Percentiles rank a stretch among this genome's conserved stretches.
These are phyloP conservation scores for Cydia splendana DNA, from an alignment of 1,140 invertebrate genomes.

Conservation along the genomic window DNA sequence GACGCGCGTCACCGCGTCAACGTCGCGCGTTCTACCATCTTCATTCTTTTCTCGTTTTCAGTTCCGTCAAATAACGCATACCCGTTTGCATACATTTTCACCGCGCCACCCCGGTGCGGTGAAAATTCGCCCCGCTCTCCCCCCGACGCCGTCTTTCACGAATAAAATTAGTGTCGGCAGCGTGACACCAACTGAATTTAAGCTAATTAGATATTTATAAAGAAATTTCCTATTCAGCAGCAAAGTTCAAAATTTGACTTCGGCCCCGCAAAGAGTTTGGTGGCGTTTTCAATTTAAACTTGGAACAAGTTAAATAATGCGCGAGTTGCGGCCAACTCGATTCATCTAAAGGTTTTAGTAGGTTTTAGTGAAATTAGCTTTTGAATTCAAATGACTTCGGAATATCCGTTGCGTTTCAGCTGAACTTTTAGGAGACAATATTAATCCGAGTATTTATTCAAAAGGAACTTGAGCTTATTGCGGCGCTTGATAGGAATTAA, in stretches of 20 bases:
- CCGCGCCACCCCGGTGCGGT: slow-evolving; percentile 39
- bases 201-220: slow-evolving; percentile 80
- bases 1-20: slow-evolving; percentile 48
- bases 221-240: slow-evolving; percentile 78
- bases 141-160: slow-evolving; percentile 67
- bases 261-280: slow-evolving; percentile 74
- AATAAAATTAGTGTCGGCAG: slow-evolving; percentile 79
- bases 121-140: slow-evolving; percentile 36
- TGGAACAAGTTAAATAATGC: slow-evolving; percentile 78
- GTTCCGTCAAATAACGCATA: slow-evolving; percentile 73
- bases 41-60: slow-evolving; percentile 78
- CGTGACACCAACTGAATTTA: slow-evolving; percentile 78
- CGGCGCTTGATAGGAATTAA: slow-evolving; percentile 18
- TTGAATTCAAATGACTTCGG: slow-evolving; percentile 71
- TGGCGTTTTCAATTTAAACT: slow-evolving; percentile 78
- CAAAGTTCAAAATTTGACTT: slow-evolving; percentile 78
- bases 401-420: slow-evolving; percentile 53
- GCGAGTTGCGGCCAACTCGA: slow-evolving; percentile 70
- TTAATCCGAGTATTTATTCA: slow-evolving; percentile 42
- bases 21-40: slow-evolving; percentile 51
- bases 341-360: slow-evolving; percentile 63
- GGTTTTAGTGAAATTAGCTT: slow-evolving; percentile 78
- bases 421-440: slow-evolving; percentile 48
- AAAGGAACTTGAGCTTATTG: slow-evolving; percentile 1
- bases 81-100: slow-evolving; percentile 77